A percentile compares a stretch with the other conserved stretches of the same genome.
Evolutionary conservation across 1,140 invertebrate genomes (phyloP).

Genomic region (Nasonia longicornis): DNA sequence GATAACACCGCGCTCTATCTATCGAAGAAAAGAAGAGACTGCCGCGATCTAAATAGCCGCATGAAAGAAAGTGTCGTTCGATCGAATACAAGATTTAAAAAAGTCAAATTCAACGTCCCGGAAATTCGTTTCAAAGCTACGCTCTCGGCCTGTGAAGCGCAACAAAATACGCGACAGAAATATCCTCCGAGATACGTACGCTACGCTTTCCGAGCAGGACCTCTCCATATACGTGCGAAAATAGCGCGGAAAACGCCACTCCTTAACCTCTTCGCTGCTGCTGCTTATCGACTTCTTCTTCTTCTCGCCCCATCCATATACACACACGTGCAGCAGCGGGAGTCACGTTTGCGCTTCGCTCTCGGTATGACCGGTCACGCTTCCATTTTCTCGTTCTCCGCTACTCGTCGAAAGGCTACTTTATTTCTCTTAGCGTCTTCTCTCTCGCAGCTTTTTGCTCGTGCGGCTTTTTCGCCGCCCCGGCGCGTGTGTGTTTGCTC

Average conservation of each 20-base stretch:
- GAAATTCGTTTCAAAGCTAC: not conserved
- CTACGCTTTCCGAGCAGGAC: not conserved
- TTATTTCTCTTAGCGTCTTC: constrained; percentile 15
- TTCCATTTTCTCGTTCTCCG: not conserved
- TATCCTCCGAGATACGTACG: not conserved
- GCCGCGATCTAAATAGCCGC: too few species aligned
- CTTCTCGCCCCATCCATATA: not conserved
- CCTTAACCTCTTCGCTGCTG: not conserved
- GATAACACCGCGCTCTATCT: too few species aligned
- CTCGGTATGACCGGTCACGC: not conserved
- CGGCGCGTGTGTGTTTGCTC: not conserved
- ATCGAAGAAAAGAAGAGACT: too few species aligned
- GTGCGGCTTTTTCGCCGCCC: not conserved
- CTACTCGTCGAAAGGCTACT: not conserved
- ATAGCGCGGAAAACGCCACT: not conserved
- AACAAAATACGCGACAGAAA: constrained; percentile 1
- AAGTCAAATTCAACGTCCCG: not conserved
- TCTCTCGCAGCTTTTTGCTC: not conserved
- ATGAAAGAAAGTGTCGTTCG: too few species aligned
- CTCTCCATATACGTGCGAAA: not conserved
- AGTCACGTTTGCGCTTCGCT: constrained; percentile 1
- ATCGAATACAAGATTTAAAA: not conserved
- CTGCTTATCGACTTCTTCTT: not conserved
- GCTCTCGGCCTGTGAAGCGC: not conserved
- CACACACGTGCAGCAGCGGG: not conserved